Percentiles rank a stretch among this genome's conserved stretches.
Evolutionary conservation across 2,113 vertebrate species (phyloP).

Genomic region (Acrocephalus arundinaceus): DNA sequence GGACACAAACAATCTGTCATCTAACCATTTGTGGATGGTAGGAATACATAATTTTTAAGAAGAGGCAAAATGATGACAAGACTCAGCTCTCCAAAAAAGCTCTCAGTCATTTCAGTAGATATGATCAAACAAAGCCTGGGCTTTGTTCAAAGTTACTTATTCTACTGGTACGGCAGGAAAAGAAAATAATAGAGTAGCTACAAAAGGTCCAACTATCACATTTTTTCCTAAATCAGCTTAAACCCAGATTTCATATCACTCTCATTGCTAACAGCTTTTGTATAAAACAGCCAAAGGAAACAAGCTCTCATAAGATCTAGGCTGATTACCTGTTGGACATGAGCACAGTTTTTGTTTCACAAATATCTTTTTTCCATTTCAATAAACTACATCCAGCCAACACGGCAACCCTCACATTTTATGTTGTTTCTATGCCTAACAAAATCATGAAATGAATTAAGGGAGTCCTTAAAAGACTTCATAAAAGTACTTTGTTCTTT

Average conservation of each 20-base stretch:
- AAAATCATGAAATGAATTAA: neutral
- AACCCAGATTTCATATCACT: neutral
- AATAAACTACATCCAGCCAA: neutral
- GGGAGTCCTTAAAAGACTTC: neutral
- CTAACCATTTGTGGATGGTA: neutral
- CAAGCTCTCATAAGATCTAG: neutral
- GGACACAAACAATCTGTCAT: neutral
- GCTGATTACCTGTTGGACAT: neutral
- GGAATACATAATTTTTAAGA: neutral
- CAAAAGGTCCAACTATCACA: neutral
- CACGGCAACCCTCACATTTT: neutral
- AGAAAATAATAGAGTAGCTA: slow-evolving; percentile 9
- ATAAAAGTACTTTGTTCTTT: neutral
- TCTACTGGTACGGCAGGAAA: neutral
- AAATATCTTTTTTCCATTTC: neutral
- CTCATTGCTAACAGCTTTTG: neutral
- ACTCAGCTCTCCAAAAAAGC: neutral
- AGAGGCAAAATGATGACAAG: neutral
- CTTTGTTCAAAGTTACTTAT: neutral
- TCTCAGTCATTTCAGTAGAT: neutral
- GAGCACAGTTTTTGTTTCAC: neutral
- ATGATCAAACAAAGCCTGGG: neutral
- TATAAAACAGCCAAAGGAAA: slow-evolving; percentile 23
- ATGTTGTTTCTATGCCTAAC: neutral
- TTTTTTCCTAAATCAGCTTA: neutral